Conservation (phyloP, 2,888 invertebrate species). For the Scaptomyza polygonia region DNA sequence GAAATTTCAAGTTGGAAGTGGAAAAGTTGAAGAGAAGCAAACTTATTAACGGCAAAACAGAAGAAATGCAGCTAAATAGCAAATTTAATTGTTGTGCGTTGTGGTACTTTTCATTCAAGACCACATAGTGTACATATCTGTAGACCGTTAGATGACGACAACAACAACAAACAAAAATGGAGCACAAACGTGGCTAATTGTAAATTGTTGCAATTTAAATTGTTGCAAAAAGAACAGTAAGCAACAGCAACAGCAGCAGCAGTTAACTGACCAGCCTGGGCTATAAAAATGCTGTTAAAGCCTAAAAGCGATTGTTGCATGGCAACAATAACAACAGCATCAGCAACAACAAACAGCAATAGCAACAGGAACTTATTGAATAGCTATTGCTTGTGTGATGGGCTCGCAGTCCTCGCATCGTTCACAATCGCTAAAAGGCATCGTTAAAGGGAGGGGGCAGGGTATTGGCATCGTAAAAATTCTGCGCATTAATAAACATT, state of each 20-base stretch:
- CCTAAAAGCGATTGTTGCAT: slow-evolving; percentile 61
- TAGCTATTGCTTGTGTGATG: slow-evolving; percentile 32
- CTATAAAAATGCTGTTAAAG: slow-evolving; percentile 66
- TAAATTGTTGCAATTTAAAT: slow-evolving; percentile 81
- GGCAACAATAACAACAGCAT: slow-evolving; percentile 13
- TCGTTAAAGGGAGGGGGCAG: slow-evolving; percentile 68
- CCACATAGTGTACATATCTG: slow-evolving; percentile 44
- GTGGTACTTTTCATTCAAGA: slow-evolving; percentile 18
- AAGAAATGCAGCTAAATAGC: slow-evolving; percentile 8
- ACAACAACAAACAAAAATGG: slow-evolving; percentile 67
- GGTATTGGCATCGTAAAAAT: slow-evolving; percentile 62
- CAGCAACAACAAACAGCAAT: slow-evolving; percentile 14
- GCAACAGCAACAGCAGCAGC: slow-evolving; percentile 31
- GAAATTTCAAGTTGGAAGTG: background rate
- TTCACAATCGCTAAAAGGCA: slow-evolving; percentile 63
- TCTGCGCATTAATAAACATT: slow-evolving; percentile 75
- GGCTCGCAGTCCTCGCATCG: slow-evolving; percentile 32
- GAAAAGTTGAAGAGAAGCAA: background rate
- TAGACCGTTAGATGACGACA: slow-evolving; percentile 49
- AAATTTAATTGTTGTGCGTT: slow-evolving; percentile 51
- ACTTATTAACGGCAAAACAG: slow-evolving; percentile 1
- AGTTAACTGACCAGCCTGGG: slow-evolving; percentile 45
- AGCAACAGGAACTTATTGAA: slow-evolving; percentile 49
- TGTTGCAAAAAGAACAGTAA: slow-evolving; percentile 66
- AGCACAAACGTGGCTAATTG: slow-evolving; percentile 81